phyloP scores from a whole-genome alignment of 2,888 invertebrate species.

The Meandrusa payeni region DNA sequence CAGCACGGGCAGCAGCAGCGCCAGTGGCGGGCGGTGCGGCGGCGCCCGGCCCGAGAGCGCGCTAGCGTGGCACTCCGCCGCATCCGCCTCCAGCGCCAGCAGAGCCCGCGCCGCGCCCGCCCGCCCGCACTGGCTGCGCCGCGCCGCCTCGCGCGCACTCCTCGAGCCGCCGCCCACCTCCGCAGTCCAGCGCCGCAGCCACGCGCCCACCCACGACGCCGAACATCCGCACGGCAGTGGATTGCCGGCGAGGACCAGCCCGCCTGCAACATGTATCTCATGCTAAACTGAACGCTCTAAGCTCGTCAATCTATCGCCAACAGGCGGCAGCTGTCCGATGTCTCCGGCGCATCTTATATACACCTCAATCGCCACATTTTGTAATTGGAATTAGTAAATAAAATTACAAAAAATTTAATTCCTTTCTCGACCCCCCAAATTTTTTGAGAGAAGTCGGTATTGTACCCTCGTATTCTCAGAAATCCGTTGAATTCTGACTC shows the following conservation, averaged over 20 bases:
- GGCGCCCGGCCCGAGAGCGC: slow-evolving; percentile 71
- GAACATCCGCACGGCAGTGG: slow-evolving; percentile 92
- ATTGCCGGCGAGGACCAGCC: slow-evolving; percentile 88
- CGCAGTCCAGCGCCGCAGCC: slow-evolving; percentile 92
- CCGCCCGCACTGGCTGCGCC: slow-evolving; percentile 45
- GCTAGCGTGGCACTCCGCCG: slow-evolving; percentile 88
- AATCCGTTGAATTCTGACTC: too few species aligned
- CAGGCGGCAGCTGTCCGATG: too few species aligned
- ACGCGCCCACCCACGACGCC: slow-evolving; percentile 91
- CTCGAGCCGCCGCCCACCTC: slow-evolving; percentile 86
- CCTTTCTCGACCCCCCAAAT: too few species aligned
- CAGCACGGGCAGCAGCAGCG: slow-evolving; percentile 7
- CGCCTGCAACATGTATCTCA: slow-evolving; percentile 73
- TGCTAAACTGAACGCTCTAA: too few species aligned
- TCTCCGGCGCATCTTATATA: too few species aligned
- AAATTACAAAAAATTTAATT: too few species aligned
- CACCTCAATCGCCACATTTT: too few species aligned
- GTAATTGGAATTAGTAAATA: too few species aligned
- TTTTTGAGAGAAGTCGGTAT: too few species aligned
- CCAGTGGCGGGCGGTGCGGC: slow-evolving; percentile 22
- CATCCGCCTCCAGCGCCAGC: slow-evolving; percentile 85
- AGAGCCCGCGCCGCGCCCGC: slow-evolving; percentile 70
- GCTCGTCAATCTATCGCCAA: too few species aligned
- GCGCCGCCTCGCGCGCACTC: slow-evolving; percentile 44
- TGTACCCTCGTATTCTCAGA: too few species aligned